These are phyloP conservation scores for Leistus spinibarbis DNA, from an alignment of 2,888 invertebrate species.

Conservation along the genomic window DNA sequence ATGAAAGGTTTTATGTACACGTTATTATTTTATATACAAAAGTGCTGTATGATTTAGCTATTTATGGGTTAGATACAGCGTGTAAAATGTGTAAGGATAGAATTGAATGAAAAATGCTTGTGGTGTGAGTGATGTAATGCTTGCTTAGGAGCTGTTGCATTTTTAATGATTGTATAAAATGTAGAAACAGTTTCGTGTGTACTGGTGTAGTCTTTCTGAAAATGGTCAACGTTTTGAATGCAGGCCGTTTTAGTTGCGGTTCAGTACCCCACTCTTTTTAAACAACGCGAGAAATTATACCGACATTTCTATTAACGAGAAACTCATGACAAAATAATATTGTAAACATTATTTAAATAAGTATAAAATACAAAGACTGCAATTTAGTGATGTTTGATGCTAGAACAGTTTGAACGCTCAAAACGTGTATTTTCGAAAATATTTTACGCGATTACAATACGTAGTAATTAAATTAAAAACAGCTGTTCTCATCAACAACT, in stretches of 20 bases:
- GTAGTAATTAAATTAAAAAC: not conserved
- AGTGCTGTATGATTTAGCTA: too few relatives aligned
- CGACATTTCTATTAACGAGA: constrained; percentile 39
- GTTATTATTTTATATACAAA: too few relatives aligned
- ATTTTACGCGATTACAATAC: too few relatives aligned
- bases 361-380: not conserved
- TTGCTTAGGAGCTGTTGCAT: too few relatives aligned
- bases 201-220: constrained; percentile 40
- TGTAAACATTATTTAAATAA: constrained; percentile 17
- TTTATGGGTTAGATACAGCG: too few relatives aligned
- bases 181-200: constrained; percentile 21
- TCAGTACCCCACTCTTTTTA: constrained; percentile 17
- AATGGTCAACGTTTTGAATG: constrained; percentile 43
- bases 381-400: too few relatives aligned
- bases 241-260: constrained; percentile 35
- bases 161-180: not conserved
- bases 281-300: constrained; percentile 11
- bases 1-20: too few relatives aligned
- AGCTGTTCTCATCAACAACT: not conserved
- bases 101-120: too few relatives aligned
- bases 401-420: too few relatives aligned
- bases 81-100: too few relatives aligned
- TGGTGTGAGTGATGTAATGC: too few relatives aligned
- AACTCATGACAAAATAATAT: constrained; percentile 28
- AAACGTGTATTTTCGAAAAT: too few relatives aligned